Conservation (phyloP, 2,888 invertebrate genomes). For the Taenaris catops region DNA sequence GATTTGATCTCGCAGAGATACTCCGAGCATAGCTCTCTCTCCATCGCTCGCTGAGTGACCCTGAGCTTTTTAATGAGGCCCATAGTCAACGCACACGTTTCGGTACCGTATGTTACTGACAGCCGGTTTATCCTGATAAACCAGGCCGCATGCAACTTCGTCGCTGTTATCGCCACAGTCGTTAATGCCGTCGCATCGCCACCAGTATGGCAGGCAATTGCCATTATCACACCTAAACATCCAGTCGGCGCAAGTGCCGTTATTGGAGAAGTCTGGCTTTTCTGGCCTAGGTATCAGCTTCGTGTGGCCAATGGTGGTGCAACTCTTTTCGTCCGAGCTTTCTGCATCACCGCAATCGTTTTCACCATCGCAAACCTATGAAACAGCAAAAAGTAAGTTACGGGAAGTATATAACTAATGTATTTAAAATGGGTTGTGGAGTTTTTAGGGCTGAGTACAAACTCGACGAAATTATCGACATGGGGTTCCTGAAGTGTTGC, state of each 20-base stretch:
- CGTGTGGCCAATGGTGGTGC: slow-evolving; percentile 57
- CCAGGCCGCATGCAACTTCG: slow-evolving; percentile 81
- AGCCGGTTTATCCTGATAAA: slow-evolving; percentile 37
- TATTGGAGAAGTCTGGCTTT: slow-evolving; percentile 37
- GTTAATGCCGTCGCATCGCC: slow-evolving; percentile 88
- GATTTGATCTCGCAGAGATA: no score
- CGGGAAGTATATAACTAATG: no score
- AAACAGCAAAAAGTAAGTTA: no score
- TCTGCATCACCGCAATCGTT: slow-evolving; percentile 84
- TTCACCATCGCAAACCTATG: slow-evolving; percentile 84
- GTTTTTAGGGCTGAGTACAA: no score
- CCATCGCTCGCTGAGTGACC: no score
- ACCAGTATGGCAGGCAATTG: slow-evolving; percentile 88
- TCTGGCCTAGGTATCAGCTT: slow-evolving; percentile 45
- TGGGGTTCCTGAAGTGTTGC: no score
- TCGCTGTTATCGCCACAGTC: slow-evolving; percentile 89
- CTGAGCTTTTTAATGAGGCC: no score
- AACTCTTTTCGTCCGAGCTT: slow-evolving; percentile 86
- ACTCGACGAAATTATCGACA: no score
- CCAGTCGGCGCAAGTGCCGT: slow-evolving; percentile 83
- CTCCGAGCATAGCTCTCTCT: no score
- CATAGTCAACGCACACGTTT: no score
- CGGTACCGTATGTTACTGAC: slow-evolving; percentile 11
- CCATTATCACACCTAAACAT: slow-evolving; percentile 87
- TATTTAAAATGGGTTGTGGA: no score